Evolutionary conservation across 2,888 invertebrate species (phyloP), one percentile per base, ranked within the genome.

Genomic region (Tenthredo mesomela): DNA sequence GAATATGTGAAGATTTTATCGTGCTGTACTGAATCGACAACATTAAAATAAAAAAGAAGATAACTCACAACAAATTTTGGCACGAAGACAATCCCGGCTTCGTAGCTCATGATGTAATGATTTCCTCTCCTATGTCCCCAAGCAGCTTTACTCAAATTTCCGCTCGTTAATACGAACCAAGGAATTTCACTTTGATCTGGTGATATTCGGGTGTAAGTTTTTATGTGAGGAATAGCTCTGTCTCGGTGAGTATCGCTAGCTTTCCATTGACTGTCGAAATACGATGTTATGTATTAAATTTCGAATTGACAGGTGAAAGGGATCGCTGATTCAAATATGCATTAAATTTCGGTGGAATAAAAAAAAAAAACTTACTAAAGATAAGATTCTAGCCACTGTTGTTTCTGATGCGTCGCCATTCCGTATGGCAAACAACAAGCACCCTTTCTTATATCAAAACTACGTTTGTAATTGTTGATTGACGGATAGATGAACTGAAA

Each of bases 131-230:
- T 91, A 0, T 95, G 94, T 65, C 99, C 99, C 99, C 99, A 99
- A 0, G 99, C 99, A 0, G 99, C 98, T 94, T 99, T 99, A 15
- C 99, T 99, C 47, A 99, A 94, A 94, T 99, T 99, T 0, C 98
- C 98, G 84, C 99, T 99, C 0, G 98, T 98, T 0, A 99, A 94
- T 0, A 98, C 93, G 92, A 97, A 98, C 96, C 96, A 99, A 0
- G 97, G 96, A 4, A 97, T 94, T 88, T 94, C 93, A n/a, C 93
- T 94, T 85, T 94, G 92, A 91, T 96, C 96, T 0, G 96, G 96
- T 0, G 97, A 97, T 2, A 96, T 93, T 12, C 99, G 95, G 0
- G 96, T 95, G 92, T 99, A 99, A 0, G 96, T 96, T 93, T 99
- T 99, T 61, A 99, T 98, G 91, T 99, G 99, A 0, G 99, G 99